Percentiles rank a stretch among this genome's conserved stretches.
Evolutionary conservation across 2,888 invertebrate species (phyloP).

Genomic region (Erebia palarica): DNA sequence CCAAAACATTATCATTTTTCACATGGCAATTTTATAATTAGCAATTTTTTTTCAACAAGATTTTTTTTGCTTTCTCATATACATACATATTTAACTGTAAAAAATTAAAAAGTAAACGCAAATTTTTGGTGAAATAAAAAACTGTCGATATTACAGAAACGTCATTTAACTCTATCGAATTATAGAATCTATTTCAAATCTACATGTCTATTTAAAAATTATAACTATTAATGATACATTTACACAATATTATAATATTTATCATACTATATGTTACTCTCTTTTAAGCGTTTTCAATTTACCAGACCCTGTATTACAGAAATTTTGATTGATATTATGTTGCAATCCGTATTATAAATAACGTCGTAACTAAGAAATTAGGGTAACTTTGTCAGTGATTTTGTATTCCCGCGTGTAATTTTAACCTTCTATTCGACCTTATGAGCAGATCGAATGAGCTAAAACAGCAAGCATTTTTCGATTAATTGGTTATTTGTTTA

Average conservation of each 20-base stretch:
- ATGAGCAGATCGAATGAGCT: no score
- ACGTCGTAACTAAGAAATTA: no score
- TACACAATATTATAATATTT: slow-evolving; percentile 6
- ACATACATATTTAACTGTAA: no score
- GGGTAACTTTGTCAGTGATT: neutral
- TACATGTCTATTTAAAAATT: slow-evolving; percentile 19
- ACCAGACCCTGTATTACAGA: neutral
- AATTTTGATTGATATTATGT: neutral
- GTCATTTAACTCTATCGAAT: slow-evolving; percentile 9
- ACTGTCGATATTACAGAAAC: neutral
- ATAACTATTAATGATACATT: neutral
- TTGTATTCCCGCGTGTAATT: neutral
- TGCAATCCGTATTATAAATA: neutral
- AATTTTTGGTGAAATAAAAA: neutral
- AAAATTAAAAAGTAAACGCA: neutral
- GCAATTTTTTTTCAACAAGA: neutral
- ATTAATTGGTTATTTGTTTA: no score
- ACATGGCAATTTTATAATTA: no score
- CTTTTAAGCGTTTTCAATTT: neutral
- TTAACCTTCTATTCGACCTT: no score
- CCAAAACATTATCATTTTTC: no score
- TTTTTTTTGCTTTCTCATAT: no score
- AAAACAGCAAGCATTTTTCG: no score
- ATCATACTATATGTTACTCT: slow-evolving; percentile 3
- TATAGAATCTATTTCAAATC: slow-evolving; percentile 5